A percentile compares a stretch with the other conserved stretches of the same genome.
These are phyloP conservation scores for Zaprionus tsacasi DNA, from an alignment of 1,140 invertebrate genomes.

Conservation along the genomic window DNA sequence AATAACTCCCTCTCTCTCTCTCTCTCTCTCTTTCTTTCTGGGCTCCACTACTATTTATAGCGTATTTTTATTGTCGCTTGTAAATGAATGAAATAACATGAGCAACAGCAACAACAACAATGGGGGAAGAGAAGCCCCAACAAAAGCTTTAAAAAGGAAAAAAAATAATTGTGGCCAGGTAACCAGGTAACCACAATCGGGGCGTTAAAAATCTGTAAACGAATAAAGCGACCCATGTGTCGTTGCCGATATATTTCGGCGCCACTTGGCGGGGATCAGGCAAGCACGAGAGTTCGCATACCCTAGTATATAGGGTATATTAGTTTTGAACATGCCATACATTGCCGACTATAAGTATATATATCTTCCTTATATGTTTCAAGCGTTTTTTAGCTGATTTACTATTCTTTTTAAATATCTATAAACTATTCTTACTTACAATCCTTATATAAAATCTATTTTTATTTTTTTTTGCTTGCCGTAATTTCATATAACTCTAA, in stretches of 20 bases:
- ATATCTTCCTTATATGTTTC: neutral
- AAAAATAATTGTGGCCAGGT: constrained; percentile 62
- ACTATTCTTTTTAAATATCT: too few relatives aligned
- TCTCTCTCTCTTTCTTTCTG: constrained; percentile 30
- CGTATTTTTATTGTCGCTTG: constrained; percentile 66
- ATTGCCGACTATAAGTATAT: neutral
- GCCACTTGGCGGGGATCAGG: constrained; percentile 47
- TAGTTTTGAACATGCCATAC: neutral
- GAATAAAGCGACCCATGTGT: constrained; percentile 14
- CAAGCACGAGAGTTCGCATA: neutral
- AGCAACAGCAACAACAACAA: constrained; percentile 4
- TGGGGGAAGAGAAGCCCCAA: neutral
- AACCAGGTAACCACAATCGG: constrained; percentile 53
- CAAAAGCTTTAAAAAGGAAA: constrained; percentile 5
- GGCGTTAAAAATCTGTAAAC: constrained; percentile 74
- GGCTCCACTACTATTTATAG: constrained; percentile 38
- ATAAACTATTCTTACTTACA: too few relatives aligned
- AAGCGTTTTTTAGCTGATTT: neutral
- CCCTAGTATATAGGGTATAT: neutral
- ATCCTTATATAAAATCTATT: too few relatives aligned
- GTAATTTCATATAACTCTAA: too few relatives aligned
- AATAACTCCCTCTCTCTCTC: constrained; percentile 60
- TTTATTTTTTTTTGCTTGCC: too few relatives aligned
- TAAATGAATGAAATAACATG: constrained; percentile 57
- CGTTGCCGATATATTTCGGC: constrained; percentile 41